Evolutionary conservation across 2,113 vertebrate species (phyloP), one percentile per base, ranked within the genome.

Genomic region (Hippocampus comes): DNA sequence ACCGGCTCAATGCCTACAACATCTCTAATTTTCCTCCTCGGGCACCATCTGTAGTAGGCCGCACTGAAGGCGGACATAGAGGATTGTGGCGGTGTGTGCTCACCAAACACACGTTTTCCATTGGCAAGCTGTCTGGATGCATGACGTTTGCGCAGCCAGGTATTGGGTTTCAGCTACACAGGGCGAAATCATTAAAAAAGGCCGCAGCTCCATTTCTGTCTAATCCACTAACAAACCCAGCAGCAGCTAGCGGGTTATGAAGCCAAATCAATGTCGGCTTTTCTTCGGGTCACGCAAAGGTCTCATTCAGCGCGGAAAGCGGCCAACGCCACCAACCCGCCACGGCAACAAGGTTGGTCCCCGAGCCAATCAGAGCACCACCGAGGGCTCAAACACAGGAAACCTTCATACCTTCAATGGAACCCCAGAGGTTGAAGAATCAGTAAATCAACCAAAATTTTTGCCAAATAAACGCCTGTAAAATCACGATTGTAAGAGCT

Each of bases 61-160:
- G 5, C 49, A 48, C 48, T n/a, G 68, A 63, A 49, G 46, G 49
- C 25, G 46, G 66, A 56, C 51, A 11, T 56, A 55, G 49, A 60
- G 49, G 49, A 42, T 55, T 76, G 60, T 77, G 67, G 23, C 5
- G 63, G 43, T 72, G 61, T 59, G 43, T 34, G 41, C 53, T 15
- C 25, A 53, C n/a, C 68, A 75, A 78, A 80, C 74, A 70, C 77
- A 30, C 46, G 18, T 78, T 63, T 71, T 53, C 51, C 56, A 67
- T 3, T 8, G 48, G 57, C 42, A 46, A 25, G 43, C 64, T 25
- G 43, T 66, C 43, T 66, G 8, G 53, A 64, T 9, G 41, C n/a
- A 53, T 70, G 18, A 43, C 63, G 20, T 53, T 70, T 41, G 12
- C 14, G 0, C 15, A 65, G 27, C 12, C 21, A 53, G 42, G 43